Conservation (phyloP, 2,113 vertebrate species). For the Rynchops niger region DNA sequence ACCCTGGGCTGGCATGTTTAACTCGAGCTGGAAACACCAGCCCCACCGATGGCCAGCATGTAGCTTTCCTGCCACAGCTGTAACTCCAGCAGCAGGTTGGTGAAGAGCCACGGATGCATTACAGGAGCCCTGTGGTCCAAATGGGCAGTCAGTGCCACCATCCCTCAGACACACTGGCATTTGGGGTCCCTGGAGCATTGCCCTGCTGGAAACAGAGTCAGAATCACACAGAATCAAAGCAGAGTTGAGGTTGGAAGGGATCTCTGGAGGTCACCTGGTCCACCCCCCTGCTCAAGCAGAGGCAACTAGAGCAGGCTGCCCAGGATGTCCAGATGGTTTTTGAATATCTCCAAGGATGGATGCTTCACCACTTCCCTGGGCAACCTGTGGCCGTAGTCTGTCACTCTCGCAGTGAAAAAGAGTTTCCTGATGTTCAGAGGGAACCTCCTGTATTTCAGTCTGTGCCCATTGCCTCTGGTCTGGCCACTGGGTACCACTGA, state of each 20-base stretch:
- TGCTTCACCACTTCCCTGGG: background rate
- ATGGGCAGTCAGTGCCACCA: background rate
- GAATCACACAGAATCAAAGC: background rate
- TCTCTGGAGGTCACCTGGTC: background rate
- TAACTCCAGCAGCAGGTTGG: background rate
- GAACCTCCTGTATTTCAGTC: background rate
- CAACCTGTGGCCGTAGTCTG: background rate
- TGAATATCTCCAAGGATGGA: background rate
- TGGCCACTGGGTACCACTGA: background rate
- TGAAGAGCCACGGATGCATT: background rate
- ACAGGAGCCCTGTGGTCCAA: background rate
- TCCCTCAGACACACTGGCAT: background rate
- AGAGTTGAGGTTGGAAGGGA: background rate
- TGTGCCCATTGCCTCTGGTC: background rate
- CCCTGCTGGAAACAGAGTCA: background rate
- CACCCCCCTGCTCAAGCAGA: background rate
- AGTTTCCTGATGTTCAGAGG: background rate
- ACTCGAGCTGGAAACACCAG: background rate
- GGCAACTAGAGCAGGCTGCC: background rate
- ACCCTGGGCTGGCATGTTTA: background rate
- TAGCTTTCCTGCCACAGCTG: background rate
- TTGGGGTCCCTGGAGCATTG: background rate
- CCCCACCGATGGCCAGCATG: rapidly evolving
- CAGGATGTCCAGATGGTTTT: background rate
- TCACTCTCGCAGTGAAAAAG: background rate